Percentiles rank a stretch among this genome's conserved stretches.
Conservation (phyloP, 2,113 vertebrate species). For the Grus americana region DNA sequence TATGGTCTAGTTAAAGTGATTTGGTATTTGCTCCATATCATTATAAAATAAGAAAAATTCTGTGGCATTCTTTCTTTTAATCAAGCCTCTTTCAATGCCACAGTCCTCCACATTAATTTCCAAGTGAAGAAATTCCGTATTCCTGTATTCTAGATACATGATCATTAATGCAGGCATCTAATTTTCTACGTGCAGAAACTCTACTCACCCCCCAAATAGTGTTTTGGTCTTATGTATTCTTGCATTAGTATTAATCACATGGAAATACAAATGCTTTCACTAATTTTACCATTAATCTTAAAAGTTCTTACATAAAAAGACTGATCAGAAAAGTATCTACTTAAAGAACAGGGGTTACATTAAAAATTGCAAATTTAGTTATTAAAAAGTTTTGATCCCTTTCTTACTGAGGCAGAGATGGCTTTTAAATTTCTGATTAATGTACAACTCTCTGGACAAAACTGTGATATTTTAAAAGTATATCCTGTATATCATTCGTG, state of each 20-base stretch:
- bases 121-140: not conserved
- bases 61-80: not conserved
- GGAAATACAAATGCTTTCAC: not conserved
- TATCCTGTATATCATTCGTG: not conserved
- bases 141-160: not conserved
- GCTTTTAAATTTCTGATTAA: not conserved
- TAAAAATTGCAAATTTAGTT: not conserved
- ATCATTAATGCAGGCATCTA: not conserved
- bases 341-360: not conserved
- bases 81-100: not conserved
- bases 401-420: not conserved
- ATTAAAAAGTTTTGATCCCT: not conserved
- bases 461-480: not conserved
- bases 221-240: not conserved
- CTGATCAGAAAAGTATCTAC: not conserved
- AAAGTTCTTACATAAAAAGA: not conserved
- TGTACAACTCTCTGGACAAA: not conserved
- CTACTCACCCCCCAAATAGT: not conserved
- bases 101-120: not conserved
- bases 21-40: not conserved
- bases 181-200: not conserved
- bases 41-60: not conserved
- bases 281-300: not conserved
- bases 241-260: not conserved
- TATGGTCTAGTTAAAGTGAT: not conserved